Evolutionary conservation across 1,140 invertebrate genomes (phyloP).

Genomic region (Musca vetustissima): DNA sequence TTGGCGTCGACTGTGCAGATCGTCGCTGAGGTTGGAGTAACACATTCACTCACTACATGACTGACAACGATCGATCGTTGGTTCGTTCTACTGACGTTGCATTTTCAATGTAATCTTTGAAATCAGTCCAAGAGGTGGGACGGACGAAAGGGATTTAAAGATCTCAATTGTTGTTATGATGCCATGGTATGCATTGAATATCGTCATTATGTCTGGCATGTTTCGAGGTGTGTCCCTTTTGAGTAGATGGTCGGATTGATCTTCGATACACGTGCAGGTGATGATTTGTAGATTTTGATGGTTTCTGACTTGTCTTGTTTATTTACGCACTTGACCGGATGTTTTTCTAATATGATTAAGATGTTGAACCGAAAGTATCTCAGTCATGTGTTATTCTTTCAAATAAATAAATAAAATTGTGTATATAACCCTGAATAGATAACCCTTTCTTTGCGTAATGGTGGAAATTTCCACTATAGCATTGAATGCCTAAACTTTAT

Average conservation of each 20-base stretch:
- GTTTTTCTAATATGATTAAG: constrained; percentile 20
- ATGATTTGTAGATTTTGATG: constrained; percentile 5
- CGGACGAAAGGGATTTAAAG: too few species aligned
- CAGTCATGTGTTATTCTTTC: too few species aligned
- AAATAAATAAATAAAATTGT: too few species aligned
- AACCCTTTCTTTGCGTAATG: too few species aligned
- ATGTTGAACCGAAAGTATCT: neutral
- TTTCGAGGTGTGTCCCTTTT: constrained; percentile 7
- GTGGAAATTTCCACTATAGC: too few species aligned
- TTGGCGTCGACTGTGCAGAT: neutral
- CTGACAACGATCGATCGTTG: neutral
- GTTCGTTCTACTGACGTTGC: constrained; percentile 3
- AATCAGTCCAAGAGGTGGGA: neutral
- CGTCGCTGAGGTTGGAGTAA: neutral
- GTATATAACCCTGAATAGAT: too few species aligned
- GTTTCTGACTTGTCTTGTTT: constrained; percentile 1
- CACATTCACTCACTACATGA: too few species aligned
- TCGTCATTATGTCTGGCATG: constrained; percentile 21
- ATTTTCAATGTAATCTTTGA: constrained; percentile 8
- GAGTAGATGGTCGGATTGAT: neutral
- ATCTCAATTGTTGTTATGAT: neutral
- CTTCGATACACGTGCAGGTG: neutral
- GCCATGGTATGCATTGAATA: neutral
- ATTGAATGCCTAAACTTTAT: too few species aligned
- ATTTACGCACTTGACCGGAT: constrained; percentile 12